These are phyloP conservation scores for Cheilosia vernalis DNA, from an alignment of 2,888 invertebrate species.

Conservation along the genomic window DNA sequence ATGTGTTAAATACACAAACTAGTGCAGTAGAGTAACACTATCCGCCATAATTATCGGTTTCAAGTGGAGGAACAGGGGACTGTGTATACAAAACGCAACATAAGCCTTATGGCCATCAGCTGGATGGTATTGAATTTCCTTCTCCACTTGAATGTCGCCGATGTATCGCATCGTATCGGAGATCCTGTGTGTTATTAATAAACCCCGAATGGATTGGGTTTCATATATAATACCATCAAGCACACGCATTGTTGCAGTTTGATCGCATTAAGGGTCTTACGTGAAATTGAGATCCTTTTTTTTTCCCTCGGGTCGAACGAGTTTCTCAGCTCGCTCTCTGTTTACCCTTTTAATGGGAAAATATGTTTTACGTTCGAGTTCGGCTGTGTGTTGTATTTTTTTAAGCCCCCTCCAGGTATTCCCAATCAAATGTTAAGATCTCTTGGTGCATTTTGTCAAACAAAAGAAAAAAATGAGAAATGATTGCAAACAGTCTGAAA, in stretches of 20 bases:
- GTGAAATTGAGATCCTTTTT: conserved; percentile 71
- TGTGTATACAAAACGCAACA: conserved; percentile 47
- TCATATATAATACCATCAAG: conserved; percentile 35
- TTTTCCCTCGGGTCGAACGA: conserved; percentile 40
- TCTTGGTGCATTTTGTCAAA: conserved; percentile 59
- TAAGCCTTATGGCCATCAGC: conserved; percentile 74
- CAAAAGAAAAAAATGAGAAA: conserved; percentile 21
- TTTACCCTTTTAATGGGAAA: conserved; percentile 72
- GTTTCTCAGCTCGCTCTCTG: conserved; percentile 26
- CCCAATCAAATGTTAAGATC: conserved; percentile 63
- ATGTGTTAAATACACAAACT: conserved; percentile 69
- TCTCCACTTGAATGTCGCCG: conserved; percentile 72
- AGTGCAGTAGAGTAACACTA: conserved; percentile 71
- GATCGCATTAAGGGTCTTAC: conserved; percentile 72
- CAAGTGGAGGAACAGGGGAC: conserved; percentile 47
- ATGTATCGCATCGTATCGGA: conserved; percentile 50
- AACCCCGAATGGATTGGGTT: conserved; percentile 66
- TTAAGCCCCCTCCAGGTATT: conserved; percentile 53
- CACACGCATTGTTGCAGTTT: conserved; percentile 72
- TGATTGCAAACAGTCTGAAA: conserved; percentile 25
- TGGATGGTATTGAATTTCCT: conserved; percentile 71
- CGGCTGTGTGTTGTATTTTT: background rate
- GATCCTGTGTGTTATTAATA: conserved; percentile 60
- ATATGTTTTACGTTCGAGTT: conserved; percentile 42
- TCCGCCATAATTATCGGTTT: conserved; percentile 71